Evolutionary conservation across 2,797 vertebrate species (phyloP).

Genomic region (Phalloptychus januarius): DNA sequence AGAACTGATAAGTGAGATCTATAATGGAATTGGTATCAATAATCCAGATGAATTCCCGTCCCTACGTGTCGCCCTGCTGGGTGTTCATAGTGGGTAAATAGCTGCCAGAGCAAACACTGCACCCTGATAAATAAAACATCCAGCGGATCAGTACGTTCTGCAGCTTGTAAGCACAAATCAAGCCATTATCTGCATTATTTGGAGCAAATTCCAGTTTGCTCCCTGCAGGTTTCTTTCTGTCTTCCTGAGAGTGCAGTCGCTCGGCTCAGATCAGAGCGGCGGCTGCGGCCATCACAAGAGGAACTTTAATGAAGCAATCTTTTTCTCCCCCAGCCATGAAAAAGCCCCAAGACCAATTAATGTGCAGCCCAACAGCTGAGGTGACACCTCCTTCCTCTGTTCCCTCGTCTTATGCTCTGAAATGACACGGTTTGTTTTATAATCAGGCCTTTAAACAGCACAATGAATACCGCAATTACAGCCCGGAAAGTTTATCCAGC

Average conservation of each 20-base stretch:
- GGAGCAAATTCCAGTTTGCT: constrained; percentile 60
- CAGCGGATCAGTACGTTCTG: constrained; percentile 57
- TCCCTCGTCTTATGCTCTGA: constrained; percentile 62
- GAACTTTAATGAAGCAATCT: constrained; percentile 84
- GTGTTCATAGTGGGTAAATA: constrained; percentile 51
- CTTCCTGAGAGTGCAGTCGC: constrained; percentile 56
- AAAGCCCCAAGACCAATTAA: constrained; percentile 80
- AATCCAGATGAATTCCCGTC: too few relatives aligned
- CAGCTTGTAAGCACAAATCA: constrained; percentile 67
- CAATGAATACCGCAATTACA: constrained; percentile 73
- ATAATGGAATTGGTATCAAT: too few relatives aligned
- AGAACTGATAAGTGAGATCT: too few relatives aligned
- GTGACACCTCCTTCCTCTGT: constrained; percentile 70
- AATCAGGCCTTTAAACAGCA: constrained; percentile 70
- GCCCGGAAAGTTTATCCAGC: constrained; percentile 62
- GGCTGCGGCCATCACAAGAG: constrained; percentile 73
- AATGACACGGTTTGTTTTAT: constrained; percentile 72
- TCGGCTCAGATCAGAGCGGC: constrained; percentile 65
- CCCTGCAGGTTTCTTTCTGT: constrained; percentile 25
- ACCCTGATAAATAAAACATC: constrained; percentile 63
- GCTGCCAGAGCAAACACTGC: constrained; percentile 33
- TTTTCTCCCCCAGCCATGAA: constrained; percentile 71
- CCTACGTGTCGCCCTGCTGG: constrained; percentile 12
- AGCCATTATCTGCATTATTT: constrained; percentile 69
- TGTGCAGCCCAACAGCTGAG: constrained; percentile 59